These are phyloP conservation scores for Andrena trimmerana DNA, from an alignment of 2,888 invertebrate species.

Conservation along the genomic window DNA sequence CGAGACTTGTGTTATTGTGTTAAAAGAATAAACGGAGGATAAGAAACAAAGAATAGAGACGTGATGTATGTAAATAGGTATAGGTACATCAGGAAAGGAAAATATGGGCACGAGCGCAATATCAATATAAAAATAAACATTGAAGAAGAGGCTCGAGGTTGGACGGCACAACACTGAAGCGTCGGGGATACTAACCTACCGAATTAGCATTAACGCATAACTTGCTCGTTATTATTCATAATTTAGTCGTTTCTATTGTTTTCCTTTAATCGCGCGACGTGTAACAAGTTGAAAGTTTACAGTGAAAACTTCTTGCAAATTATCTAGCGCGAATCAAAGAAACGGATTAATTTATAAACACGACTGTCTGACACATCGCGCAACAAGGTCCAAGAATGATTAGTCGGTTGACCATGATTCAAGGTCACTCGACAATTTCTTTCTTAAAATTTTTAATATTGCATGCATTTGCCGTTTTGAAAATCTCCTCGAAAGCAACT, in stretches of 20 bases:
- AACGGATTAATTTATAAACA: constrained; percentile 58
- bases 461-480: not conserved
- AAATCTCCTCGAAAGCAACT: constrained; percentile 5
- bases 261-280: not conserved
- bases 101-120: constrained; percentile 25
- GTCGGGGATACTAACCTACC: constrained; percentile 53
- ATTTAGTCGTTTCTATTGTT: constrained; percentile 19
- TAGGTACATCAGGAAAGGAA: constrained; percentile 37
- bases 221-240: constrained; percentile 37
- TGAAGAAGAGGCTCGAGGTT: constrained; percentile 18
- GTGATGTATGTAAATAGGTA: not conserved
- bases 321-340: constrained; percentile 14
- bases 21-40: not conserved
- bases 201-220: constrained; percentile 22
- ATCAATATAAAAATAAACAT: constrained; percentile 58
- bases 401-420: constrained; percentile 66
- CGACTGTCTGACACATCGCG: constrained; percentile 74
- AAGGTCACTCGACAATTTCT: constrained; percentile 71
- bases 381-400: constrained; percentile 68
- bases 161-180: constrained; percentile 29
- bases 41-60: not conserved
- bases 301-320: constrained; percentile 11
- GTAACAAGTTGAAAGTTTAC: not conserved
- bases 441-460: constrained; percentile 25
- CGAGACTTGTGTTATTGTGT: not conserved